Evolutionary conservation across 1,140 invertebrate genomes (phyloP), one percentile per base, ranked within the genome.

Genomic region (Magallana gigas): DNA sequence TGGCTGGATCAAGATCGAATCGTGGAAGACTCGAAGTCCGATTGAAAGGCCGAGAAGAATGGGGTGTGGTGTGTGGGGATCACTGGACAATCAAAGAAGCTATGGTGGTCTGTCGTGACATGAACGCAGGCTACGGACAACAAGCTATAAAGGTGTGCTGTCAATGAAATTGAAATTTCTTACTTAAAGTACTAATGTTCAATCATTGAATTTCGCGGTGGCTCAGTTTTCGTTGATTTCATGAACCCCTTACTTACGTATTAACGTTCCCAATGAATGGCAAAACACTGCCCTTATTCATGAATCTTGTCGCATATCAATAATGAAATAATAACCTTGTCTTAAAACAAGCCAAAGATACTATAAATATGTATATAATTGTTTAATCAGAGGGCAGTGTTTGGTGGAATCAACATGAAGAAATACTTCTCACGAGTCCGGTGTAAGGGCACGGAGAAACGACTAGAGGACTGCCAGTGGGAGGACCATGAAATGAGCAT

Each of bases 61-160:
- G 93, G 92, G 91, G 91, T 3, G 89, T 90, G 11, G 90, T 94
- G 11, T 94, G 94, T 86, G 91, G 91, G 23, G 91, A 93, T 60
- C 36, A 91, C 29, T 94, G 94, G 94, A 91, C 88, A 57, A 81
- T 94, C 16, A 85, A 88, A 9, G 92, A 94, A 83, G 90, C 91
- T 8, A 92, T 91, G 84, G 94, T 94, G 6, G 91, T 88, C 0
- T 94, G 94, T 71, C 85, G 91, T 36, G 91, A 94, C 71, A 57
- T 93, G 16, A 89, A 89, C 7, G 16, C 90, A 23, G 91, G 91
- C 8, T 90, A 92, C 80, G 93, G 89, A n/a, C 90, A 91, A 29
- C 90, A 91, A 85, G 88, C 91, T 0, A 76, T 91, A 18, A 59
- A 85, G 86, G 93, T 94, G 81, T 90, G 85, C 86, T 48, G 36